Evolutionary conservation across 1,140 invertebrate genomes (phyloP), one percentile per base, ranked within the genome.

Genomic region (Eriosoma lanigerum): DNA sequence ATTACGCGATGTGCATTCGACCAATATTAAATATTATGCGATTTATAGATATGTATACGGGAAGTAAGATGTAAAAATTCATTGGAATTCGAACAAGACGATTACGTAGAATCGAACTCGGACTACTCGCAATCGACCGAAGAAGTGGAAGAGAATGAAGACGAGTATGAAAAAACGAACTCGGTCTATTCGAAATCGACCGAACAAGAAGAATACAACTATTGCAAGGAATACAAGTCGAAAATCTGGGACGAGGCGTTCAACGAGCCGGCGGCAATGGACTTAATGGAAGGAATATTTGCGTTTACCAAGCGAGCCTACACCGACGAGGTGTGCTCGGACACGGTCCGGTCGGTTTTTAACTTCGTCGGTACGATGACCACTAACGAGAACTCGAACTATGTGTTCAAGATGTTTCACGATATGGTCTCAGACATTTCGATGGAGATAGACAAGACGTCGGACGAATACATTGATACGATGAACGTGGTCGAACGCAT

Each of bases 81-180:
- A n/a, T 0, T 8, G 5, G 1, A 0, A 9, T 9, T 0, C 1
- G n/a, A 19, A 29, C 15, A 8, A 4, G 2, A 24, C 13, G 8
- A 6, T 48, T n/a, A 48, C n/a, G n/a, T n/a, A n/a, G n/a, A n/a
- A n/a, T n/a, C n/a, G n/a, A n/a, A n/a, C n/a, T n/a, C n/a, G n/a
- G n/a, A n/a, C n/a, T n/a, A n/a, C n/a, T n/a, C n/a, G n/a, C n/a
- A 66, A 12, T 2, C 19, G 8, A 19, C 0, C 32, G 64, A 8
- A 44, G n/a, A 21, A 12, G 38, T 66, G 12, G n/a, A 64, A 9
- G 1, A 38, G 2, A 3, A 24, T 44, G 19, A 54, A 19, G 4
- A 54, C 52, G 19, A 66, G 4, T 66, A n/a, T n/a, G n/a, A n/a
- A n/a, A n/a, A n/a, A n/a, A n/a, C n/a, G n/a, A n/a, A n/a, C n/a